phyloP scores from a whole-genome alignment of 2,888 invertebrate genomes.

The Tenthredo livida region DNA sequence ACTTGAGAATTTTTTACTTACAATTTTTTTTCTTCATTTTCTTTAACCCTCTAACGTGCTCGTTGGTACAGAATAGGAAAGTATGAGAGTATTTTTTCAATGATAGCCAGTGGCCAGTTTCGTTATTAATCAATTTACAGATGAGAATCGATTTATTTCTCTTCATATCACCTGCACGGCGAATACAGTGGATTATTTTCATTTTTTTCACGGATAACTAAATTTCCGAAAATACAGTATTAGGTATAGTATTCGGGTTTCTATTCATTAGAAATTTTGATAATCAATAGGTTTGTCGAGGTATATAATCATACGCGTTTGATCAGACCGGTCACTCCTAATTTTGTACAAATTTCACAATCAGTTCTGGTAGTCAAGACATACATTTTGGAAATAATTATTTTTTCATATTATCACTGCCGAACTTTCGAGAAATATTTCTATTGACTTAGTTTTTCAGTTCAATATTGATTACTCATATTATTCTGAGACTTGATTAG shows the following conservation, averaged over 20 bases:
- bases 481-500: too few species aligned
- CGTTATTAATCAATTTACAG: conserved; percentile 11
- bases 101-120: conserved; percentile 19
- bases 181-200: neutral
- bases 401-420: neutral
- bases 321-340: too few species aligned
- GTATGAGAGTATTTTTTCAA: conserved; percentile 58
- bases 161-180: neutral
- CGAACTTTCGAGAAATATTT: neutral
- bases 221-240: neutral
- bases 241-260: neutral
- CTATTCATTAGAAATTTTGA: neutral
- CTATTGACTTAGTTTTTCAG: neutral
- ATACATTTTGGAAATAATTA: neutral
- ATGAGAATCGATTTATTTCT: neutral
- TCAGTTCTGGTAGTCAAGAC: neutral
- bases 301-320: neutral
- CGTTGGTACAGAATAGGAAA: conserved; percentile 63
- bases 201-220: neutral
- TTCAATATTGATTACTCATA: too few species aligned
- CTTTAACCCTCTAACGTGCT: neutral
- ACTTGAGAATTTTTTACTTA: neutral
- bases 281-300: neutral
- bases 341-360: neutral
- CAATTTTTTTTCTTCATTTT: conserved; percentile 20